Base-by-base conservation (phyloP, 2,888 invertebrate genomes). In the Xestobium rufovillosum region DNA sequence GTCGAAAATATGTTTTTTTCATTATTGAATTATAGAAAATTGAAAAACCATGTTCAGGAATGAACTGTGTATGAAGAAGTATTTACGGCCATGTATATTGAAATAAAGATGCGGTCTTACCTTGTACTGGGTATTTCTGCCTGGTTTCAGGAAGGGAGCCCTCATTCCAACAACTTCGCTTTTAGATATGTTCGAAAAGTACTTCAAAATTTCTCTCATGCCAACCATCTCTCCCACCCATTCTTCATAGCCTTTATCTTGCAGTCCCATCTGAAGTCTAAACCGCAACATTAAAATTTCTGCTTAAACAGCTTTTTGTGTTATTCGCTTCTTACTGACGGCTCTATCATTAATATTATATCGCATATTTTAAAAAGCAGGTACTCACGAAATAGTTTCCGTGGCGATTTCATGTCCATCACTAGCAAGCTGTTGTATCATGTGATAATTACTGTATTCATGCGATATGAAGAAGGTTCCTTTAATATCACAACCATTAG, bases 391-490 rank as follows among this genome's bases (percentile, higher is more conserved):
- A 46, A 78, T 73, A 2, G 78, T 82, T 58, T 82, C 80, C 1
- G 78, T 73, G 3, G 72, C 81, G 38, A 84, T 77, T 67, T 95
- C 95, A 57, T 94, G 90, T 26, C 92, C 91, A 46, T 85, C 82
- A 53, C 85, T 83, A 36, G 89, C 88, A 36, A 94, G 70, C 55
- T 85, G 75, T 64, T 95, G 91, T 12, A 91, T 85, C 78, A 88
- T 87, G 51, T 83, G 86, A 68, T 95, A 95, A 68, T 95, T 92
- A 59, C 91, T 91, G 69, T 83, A 83, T 61, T 83, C 82, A 62
- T 95, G 95, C 3, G 91, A 85, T 45, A 91, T 74, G 70, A 94
- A 95, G 73, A 94, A 95, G 3, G 95, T 95, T 42, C 90, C 92
- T 48, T 76, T 80, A 48, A 92, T 81, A 10, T 81, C 76, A 56